A percentile compares a stretch with the other conserved stretches of the same genome.
Evolutionary conservation across 1,140 invertebrate genomes (phyloP).

Genomic region (Bombus terrestris): DNA sequence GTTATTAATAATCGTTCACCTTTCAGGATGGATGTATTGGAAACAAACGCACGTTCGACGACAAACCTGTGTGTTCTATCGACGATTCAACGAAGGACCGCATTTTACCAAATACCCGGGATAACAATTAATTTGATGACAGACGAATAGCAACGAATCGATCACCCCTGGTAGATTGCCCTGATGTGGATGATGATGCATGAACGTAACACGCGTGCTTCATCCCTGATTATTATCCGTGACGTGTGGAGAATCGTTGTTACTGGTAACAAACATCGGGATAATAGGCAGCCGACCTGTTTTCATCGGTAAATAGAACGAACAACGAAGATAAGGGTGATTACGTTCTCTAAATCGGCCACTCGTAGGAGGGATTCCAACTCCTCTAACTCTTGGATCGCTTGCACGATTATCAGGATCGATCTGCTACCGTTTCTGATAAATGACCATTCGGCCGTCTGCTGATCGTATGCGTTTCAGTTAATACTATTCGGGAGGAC

Average conservation of each 20-base stretch:
- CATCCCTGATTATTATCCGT: slow-evolving; percentile 38
- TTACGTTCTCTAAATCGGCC: slow-evolving; percentile 11
- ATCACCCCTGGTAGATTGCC: no score
- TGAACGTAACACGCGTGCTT: slow-evolving; percentile 4
- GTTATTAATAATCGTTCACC: slow-evolving; percentile 30
- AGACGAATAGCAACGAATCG: slow-evolving; percentile 18
- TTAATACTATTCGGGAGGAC: slow-evolving; percentile 29
- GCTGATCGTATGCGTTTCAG: slow-evolving; percentile 4
- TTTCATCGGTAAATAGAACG: slow-evolving; percentile 41
- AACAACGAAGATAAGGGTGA: slow-evolving; percentile 45
- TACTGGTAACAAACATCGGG: slow-evolving; percentile 24
- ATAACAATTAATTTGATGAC: slow-evolving; percentile 44
- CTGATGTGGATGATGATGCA: background rate
- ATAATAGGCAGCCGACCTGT: slow-evolving; percentile 27
- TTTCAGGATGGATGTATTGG: background rate
- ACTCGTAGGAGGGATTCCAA: background rate
- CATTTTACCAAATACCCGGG: slow-evolving; percentile 22
- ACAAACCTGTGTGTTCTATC: background rate
- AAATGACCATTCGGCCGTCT: slow-evolving; percentile 30
- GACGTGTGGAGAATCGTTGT: slow-evolving; percentile 37
- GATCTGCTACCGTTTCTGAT: slow-evolving; percentile 31
- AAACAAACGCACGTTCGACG: background rate
- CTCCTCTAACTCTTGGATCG: background rate
- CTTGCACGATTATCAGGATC: slow-evolving; percentile 30
- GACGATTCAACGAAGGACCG: background rate